phyloP scores from a whole-genome alignment of 2,797 vertebrate species.

The Gambusia yucatana region DNA sequence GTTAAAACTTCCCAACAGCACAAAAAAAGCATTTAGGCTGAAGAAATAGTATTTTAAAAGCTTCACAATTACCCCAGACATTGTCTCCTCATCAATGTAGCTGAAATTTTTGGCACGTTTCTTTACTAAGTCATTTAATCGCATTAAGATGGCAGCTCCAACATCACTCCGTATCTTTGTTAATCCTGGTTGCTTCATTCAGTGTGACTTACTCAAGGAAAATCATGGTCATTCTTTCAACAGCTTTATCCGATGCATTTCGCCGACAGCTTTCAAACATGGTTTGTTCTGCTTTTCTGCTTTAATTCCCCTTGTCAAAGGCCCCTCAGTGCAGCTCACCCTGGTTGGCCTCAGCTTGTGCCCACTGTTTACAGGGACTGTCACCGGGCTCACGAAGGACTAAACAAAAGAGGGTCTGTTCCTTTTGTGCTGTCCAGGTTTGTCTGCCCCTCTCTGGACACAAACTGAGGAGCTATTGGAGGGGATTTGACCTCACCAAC shows the following conservation, averaged over 20 bases:
- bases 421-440: conserved; percentile 87
- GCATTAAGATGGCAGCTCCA: neutral
- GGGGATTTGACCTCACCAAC: conserved; percentile 63
- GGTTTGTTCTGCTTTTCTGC: conserved; percentile 58
- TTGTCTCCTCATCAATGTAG: neutral
- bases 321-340: conserved; percentile 85
- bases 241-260: conserved; percentile 16
- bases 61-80: neutral
- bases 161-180: neutral
- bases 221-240: conserved; percentile 7
- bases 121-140: neutral
- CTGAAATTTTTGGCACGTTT: neutral
- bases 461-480: conserved; percentile 51
- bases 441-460: conserved; percentile 80
- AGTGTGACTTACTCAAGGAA: conserved; percentile 2
- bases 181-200: conserved; percentile 7
- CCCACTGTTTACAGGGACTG: conserved; percentile 89
- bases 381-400: conserved; percentile 90
- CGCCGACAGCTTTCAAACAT: conserved; percentile 42
- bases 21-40: neutral
- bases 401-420: conserved; percentile 96
- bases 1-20: neutral
- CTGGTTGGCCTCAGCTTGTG: conserved; percentile 85
- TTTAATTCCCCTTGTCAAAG: conserved; percentile 87
- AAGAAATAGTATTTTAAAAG: neutral